Conservation (phyloP, 2,113 vertebrate genomes). For the Menidia beryllina region DNA sequence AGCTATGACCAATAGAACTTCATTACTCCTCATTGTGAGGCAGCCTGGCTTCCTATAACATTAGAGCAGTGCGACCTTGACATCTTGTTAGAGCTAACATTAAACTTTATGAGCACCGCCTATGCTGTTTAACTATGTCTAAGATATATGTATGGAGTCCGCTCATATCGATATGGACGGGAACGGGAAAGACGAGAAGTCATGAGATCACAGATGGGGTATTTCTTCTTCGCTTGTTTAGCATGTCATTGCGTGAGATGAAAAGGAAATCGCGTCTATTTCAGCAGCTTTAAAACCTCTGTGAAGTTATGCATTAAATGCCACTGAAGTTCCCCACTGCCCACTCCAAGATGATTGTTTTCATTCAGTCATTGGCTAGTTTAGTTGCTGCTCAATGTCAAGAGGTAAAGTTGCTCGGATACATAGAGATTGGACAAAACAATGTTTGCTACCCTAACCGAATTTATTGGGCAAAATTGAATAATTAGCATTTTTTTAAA, state of each 20-base stretch:
- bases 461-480: slow-evolving; percentile 9
- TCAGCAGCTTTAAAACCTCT: slow-evolving; percentile 47
- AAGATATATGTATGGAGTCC: slow-evolving; percentile 64
- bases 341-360: slow-evolving; percentile 31
- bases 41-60: slow-evolving; percentile 60
- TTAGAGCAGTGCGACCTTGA: slow-evolving; percentile 74
- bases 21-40: slow-evolving; percentile 66
- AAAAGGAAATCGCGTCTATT: slow-evolving; percentile 42
- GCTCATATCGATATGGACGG: slow-evolving; percentile 54
- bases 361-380: slow-evolving; percentile 17
- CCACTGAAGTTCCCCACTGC: slow-evolving; percentile 20
- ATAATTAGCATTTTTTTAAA: not conserved
- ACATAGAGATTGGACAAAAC: slow-evolving; percentile 12
- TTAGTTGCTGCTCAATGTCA: slow-evolving; percentile 1
- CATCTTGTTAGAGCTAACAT: slow-evolving; percentile 75
- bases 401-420: not conserved
- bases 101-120: slow-evolving; percentile 73
- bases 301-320: slow-evolving; percentile 37
- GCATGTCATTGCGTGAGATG: slow-evolving; percentile 3
- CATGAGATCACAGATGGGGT: slow-evolving; percentile 33
- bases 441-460: slow-evolving; percentile 11
- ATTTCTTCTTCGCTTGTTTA: slow-evolving; percentile 19
- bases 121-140: slow-evolving; percentile 64
- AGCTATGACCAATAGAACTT: slow-evolving; percentile 71
- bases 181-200: slow-evolving; percentile 2